Conservation (phyloP, 2,113 vertebrate genomes). For the rat (Rattus norvegicus) region GRCr8 NC_086024.1:96699001-96699500, state of each 20-base stretch:
- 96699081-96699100: background rate
- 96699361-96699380: slow-evolving; percentile 44
- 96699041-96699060: background rate
- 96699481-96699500: background rate
- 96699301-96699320: slow-evolving; percentile 55
- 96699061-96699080: background rate
- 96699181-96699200: background rate
- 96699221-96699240: background rate
- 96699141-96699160: background rate
- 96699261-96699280: background rate
- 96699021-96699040: background rate
- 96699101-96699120: no score
- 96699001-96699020: background rate
- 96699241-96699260: background rate
- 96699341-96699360: slow-evolving; percentile 15
- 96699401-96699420: slow-evolving; percentile 20
- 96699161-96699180: background rate
- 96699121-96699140: background rate
- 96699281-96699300: background rate
- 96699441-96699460: slow-evolving; percentile 35
- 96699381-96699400: slow-evolving; percentile 47
- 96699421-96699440: slow-evolving; percentile 27
- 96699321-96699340: slow-evolving; percentile 11
- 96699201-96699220: slow-evolving; percentile 4
- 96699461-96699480: background rate